Evolutionary conservation across 1,140 invertebrate species (phyloP).

Genomic region (Nixonia krombeini): DNA sequence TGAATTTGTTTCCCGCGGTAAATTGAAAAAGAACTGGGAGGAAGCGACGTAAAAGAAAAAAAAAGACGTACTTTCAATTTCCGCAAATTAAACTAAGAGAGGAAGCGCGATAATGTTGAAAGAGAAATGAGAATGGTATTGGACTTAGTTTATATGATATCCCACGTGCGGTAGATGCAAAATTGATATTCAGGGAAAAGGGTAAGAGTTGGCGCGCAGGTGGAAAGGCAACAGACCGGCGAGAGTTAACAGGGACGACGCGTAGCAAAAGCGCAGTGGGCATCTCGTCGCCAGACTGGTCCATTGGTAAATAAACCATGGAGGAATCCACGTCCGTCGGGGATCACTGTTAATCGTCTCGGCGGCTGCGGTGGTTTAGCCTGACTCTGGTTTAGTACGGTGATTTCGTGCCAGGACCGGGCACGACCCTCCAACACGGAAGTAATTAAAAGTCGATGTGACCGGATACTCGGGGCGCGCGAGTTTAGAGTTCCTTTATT

Average conservation of each 20-base stretch:
- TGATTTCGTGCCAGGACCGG: constrained; percentile 3
- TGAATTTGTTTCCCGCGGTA: too few relatives aligned
- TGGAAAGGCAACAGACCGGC: too few relatives aligned
- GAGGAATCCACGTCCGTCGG: constrained; percentile 5
- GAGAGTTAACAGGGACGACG: too few relatives aligned
- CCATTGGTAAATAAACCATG: constrained; percentile 7
- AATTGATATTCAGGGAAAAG: not conserved
- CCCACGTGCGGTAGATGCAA: not conserved
- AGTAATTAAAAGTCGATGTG: constrained; percentile 54
- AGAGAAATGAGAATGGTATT: too few relatives aligned
- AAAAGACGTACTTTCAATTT: too few relatives aligned
- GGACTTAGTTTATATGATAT: too few relatives aligned
- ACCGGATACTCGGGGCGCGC: constrained; percentile 29
- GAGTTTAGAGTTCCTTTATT: constrained; percentile 37
- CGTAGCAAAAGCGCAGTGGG: too few relatives aligned
- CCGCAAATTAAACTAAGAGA: too few relatives aligned
- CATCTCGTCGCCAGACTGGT: not conserved
- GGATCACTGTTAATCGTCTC: constrained; percentile 9
- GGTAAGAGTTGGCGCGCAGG: too few relatives aligned
- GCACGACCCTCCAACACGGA: constrained; percentile 32
- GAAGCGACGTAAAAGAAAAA: too few relatives aligned
- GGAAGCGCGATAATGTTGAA: too few relatives aligned
- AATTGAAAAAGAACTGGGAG: too few relatives aligned
- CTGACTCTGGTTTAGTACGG: constrained; percentile 1
- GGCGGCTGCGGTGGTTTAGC: constrained; percentile 7